These are phyloP conservation scores for Halesus radiatus DNA, from an alignment of 1,140 invertebrate genomes.

Conservation along the genomic window DNA sequence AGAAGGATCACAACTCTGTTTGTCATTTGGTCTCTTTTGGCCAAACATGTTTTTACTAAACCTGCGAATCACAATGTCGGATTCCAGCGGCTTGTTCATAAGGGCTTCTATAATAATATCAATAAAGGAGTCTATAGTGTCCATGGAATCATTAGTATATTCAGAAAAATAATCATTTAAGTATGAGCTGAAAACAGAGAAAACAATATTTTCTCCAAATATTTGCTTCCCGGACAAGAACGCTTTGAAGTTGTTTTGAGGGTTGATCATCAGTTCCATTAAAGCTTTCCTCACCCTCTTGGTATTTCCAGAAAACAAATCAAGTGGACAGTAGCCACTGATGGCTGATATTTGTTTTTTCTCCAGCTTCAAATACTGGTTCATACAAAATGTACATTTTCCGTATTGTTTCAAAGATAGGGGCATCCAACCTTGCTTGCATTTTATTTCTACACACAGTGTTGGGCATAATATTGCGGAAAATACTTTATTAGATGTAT, in stretches of 20 bases:
- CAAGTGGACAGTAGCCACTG: constrained; percentile 80
- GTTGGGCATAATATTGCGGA: constrained; percentile 60
- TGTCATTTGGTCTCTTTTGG: background rate
- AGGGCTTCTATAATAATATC: constrained; percentile 8
- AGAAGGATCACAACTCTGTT: constrained; percentile 40
- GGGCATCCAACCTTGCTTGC: constrained; percentile 80
- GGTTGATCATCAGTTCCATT: constrained; percentile 72
- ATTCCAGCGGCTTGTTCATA: constrained; percentile 1
- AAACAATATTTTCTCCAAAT: constrained; percentile 68
- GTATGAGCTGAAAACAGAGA: background rate
- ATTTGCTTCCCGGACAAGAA: constrained; percentile 75
- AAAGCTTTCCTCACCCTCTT: constrained; percentile 75
- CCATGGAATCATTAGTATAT: background rate
- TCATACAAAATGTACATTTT: constrained; percentile 80
- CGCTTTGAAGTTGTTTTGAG: constrained; percentile 82
- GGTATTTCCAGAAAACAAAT: constrained; percentile 77
- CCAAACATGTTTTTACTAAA: background rate
- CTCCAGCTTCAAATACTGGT: constrained; percentile 78
- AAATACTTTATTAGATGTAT: constrained; percentile 61
- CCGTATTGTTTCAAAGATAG: constrained; percentile 65
- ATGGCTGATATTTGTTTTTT: constrained; percentile 66
- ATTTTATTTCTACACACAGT: constrained; percentile 82
- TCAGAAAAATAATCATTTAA: constrained; percentile 47
- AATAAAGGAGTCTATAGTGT: constrained; percentile 4
- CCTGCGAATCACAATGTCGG: constrained; percentile 20